phyloP scores from a whole-genome alignment of 1,140 invertebrate genomes.

The Atta texana region DNA sequence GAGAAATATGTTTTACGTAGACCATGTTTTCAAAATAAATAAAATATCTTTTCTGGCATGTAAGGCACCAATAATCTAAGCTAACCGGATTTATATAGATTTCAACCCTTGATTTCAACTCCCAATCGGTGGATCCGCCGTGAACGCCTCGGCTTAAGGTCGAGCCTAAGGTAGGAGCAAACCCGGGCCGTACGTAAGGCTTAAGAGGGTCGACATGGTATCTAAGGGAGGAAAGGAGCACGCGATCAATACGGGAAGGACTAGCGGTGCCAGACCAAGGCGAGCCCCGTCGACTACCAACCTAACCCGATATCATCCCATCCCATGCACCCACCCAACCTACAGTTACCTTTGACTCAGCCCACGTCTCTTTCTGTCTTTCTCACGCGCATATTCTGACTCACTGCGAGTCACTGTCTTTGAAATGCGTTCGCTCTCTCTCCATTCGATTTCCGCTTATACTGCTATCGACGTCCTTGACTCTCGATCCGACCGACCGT shows the following conservation, averaged over 20 bases:
- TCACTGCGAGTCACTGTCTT: slow-evolving; percentile 36
- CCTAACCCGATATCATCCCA: slow-evolving; percentile 82
- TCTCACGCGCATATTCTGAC: slow-evolving; percentile 38
- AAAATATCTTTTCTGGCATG: not conserved
- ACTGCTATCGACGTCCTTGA: slow-evolving; percentile 48
- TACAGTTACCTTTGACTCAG: slow-evolving; percentile 78
- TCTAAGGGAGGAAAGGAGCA: slow-evolving; percentile 84
- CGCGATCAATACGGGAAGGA: slow-evolving; percentile 85
- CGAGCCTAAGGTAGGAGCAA: slow-evolving; percentile 67
- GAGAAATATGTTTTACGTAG: not conserved
- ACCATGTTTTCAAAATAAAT: not conserved
- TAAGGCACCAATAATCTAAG: not conserved
- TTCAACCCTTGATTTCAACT: slow-evolving; percentile 30
- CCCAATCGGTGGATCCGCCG: slow-evolving; percentile 37
- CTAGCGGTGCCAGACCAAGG: slow-evolving; percentile 85
- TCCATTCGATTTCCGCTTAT: slow-evolving; percentile 46
- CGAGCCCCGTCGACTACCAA: slow-evolving; percentile 82
- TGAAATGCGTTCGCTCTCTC: slow-evolving; percentile 28
- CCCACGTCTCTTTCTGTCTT: slow-evolving; percentile 73
- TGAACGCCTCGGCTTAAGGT: slow-evolving; percentile 47
- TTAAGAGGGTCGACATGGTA: slow-evolving; percentile 81
- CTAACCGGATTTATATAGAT: slow-evolving; percentile 22
- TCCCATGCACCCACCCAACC: slow-evolving; percentile 78
- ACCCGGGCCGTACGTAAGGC: slow-evolving; percentile 73
- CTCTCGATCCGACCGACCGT: slow-evolving; percentile 40